phyloP scores from a whole-genome alignment of 2,888 invertebrate species.

The Epirrita christyi region DNA sequence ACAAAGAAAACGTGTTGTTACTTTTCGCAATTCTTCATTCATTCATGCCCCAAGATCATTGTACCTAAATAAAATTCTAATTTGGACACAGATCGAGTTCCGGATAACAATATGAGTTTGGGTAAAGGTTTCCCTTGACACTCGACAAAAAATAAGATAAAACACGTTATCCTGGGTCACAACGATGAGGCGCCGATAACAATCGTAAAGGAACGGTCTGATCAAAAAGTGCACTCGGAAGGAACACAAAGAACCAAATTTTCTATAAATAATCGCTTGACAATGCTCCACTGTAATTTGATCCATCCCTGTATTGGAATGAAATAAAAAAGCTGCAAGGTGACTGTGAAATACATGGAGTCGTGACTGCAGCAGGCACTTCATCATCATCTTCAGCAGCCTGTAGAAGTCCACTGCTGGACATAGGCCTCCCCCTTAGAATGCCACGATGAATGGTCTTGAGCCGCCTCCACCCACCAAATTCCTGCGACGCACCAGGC shows the following conservation, averaged over 20 bases:
- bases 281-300: slow-evolving; percentile 78
- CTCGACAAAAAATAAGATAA: slow-evolving; percentile 42
- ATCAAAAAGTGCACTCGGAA: slow-evolving; percentile 65
- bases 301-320: slow-evolving; percentile 80
- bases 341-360: slow-evolving; percentile 61
- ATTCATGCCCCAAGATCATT: background rate
- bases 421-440: no score
- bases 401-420: no score
- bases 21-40: background rate
- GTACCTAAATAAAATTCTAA: slow-evolving; percentile 17
- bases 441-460: no score
- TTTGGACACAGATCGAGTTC: slow-evolving; percentile 18
- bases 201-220: slow-evolving; percentile 59
- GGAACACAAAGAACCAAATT: slow-evolving; percentile 79
- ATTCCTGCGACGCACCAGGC: no score
- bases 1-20: background rate
- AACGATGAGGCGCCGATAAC: slow-evolving; percentile 57
- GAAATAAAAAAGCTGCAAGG: slow-evolving; percentile 69
- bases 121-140: slow-evolving; percentile 58
- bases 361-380: slow-evolving; percentile 34
- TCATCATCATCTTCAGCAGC: no score
- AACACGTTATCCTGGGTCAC: slow-evolving; percentile 65
- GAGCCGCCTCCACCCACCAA: no score
- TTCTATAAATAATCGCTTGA: slow-evolving; percentile 83
- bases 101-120: slow-evolving; percentile 27